Evolutionary conservation across 1,140 invertebrate genomes (phyloP), one percentile per base, ranked within the genome.

Genomic region (Listronotus bonariensis): DNA sequence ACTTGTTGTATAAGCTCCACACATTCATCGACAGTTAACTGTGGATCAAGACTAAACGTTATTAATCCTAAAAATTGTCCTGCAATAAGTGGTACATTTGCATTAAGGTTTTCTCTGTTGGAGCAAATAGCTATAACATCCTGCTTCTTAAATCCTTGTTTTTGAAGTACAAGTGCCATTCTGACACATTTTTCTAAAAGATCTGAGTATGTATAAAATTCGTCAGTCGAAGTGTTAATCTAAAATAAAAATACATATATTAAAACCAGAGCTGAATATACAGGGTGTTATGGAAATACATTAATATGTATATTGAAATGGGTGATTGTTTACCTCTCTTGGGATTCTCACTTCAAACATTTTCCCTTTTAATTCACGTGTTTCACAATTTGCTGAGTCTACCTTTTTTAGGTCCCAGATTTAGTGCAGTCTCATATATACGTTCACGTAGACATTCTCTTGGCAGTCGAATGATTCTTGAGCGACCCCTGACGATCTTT

Each of bases 41-140:
- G 6, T 32, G 36, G 41, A 32, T 40, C 6, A 10, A 40, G 9
- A 15, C 55, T 57, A 38, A 36, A 43, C 11, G 49, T 52, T 32
- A 31, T 52, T 52, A 36, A 1, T 31, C 49, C 55, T 46, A 57
- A 18, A 43, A 43, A 43, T 40, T 57, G 55, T 6, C 32, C 55
- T 3, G 55, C 55, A 11, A 57, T 31, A 10, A 41, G 6, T n/a
- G 41, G 38, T n/a, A 57, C 18, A 46, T 34, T 26, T 10, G 55
- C 55, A 34, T 57, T 43, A 6, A 57, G 10, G 17, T 57, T 57
- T 43, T 57, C 40, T 26, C 18, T 57, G 12, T 42, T 57, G 1
- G 55, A 43, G 12, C 55, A 57, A 31, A 57, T 31, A n/a, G 55
- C 55, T 8, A 57, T 43, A 11, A 43, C 9, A 31, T 57, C 55